Conservation (phyloP, 2,888 invertebrate genomes). For the Heliconius charithonia region DNA sequence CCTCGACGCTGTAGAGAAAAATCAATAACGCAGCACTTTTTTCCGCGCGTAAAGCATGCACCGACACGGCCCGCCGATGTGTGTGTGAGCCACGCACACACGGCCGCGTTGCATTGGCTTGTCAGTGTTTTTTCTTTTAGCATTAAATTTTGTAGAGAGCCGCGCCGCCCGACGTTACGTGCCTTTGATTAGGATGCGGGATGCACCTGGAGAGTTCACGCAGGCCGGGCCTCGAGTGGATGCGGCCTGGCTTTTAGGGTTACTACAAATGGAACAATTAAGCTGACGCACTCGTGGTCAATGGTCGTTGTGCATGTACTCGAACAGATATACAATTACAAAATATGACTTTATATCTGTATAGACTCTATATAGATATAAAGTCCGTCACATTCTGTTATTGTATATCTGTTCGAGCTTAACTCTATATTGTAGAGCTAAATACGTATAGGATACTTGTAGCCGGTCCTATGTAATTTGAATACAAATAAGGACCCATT, state of each 20-base stretch:
- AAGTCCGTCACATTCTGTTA: no score
- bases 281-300: conserved; percentile 23
- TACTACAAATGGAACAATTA: conserved; percentile 23
- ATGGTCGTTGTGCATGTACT: conserved; percentile 10
- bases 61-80: conserved; percentile 67
- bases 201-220: conserved; percentile 68
- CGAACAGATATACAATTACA: conserved; percentile 16
- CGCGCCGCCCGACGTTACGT: conserved; percentile 56
- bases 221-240: conserved; percentile 47
- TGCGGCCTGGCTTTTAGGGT: conserved; percentile 37
- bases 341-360: not conserved
- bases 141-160: conserved; percentile 71
- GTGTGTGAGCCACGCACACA: conserved; percentile 68
- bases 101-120: conserved; percentile 66
- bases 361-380: not conserved
- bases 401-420: no score
- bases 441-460: conserved; percentile 1
- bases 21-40: conserved; percentile 85
- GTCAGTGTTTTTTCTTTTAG: conserved; percentile 73
- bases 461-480: conserved; percentile 1
- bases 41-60: conserved; percentile 85
- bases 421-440: no score
- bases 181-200: conserved; percentile 70
- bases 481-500: conserved; percentile 20
- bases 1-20: conserved; percentile 81